phyloP scores from a whole-genome alignment of 2,113 vertebrate species.

The Callipepla squamata region DNA sequence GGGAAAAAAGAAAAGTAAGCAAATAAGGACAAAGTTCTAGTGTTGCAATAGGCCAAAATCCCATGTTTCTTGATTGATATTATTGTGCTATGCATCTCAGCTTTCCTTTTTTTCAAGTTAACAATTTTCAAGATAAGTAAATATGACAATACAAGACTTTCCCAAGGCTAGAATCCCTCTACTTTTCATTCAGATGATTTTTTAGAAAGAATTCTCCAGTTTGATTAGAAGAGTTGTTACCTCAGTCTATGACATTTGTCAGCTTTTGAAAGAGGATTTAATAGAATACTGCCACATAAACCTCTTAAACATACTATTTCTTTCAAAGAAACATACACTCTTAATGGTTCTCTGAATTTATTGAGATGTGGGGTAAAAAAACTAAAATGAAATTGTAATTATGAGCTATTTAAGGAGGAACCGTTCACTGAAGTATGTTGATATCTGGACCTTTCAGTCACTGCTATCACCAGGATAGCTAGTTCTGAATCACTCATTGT shows the following conservation, averaged over 20 bases:
- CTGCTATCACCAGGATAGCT: not conserved
- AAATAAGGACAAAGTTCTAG: not conserved
- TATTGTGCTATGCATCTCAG: conserved; percentile 13
- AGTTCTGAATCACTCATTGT: not conserved
- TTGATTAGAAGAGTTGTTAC: conserved; percentile 41
- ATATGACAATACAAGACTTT: not conserved
- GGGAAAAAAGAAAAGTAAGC: not conserved
- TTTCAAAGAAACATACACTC: not conserved
- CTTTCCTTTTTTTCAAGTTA: conserved; percentile 3
- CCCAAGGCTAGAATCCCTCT: not conserved
- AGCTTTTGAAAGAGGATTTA: conserved; percentile 28
- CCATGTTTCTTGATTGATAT: conserved; percentile 6
- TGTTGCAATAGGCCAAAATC: not conserved
- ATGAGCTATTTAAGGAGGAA: not conserved
- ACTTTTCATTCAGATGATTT: not conserved
- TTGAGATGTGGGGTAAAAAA: not conserved
- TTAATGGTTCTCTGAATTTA: conserved; percentile 1
- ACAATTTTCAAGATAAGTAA: conserved; percentile 12
- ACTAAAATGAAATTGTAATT: conserved; percentile 5
- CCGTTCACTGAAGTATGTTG: not conserved
- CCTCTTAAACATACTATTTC: not conserved
- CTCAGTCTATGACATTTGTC: not conserved
- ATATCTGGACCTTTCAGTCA: not conserved
- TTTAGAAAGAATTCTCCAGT: conserved; percentile 16
- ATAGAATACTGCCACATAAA: conserved; percentile 34